phyloP scores from a whole-genome alignment of 2,113 vertebrate species.

The Odontesthes bonariensis region DNA sequence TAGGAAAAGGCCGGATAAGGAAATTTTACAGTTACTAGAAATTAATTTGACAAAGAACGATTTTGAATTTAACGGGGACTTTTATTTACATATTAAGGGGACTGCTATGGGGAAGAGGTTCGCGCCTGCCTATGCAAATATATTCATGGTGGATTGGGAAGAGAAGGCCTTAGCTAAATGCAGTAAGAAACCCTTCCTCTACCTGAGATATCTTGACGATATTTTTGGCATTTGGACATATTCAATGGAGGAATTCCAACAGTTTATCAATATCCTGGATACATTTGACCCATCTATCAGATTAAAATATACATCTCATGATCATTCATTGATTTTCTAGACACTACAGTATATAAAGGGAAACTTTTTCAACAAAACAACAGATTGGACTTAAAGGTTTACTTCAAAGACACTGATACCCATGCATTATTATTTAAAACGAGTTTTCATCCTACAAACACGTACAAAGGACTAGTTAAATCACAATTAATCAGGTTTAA shows the following conservation, averaged over 20 bases:
- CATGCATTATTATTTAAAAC: background rate
- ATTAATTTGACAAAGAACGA: no score
- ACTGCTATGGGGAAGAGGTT: no score
- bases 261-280: background rate
- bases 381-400: background rate
- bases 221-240: background rate
- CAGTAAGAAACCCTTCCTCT: background rate
- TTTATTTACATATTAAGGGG: no score
- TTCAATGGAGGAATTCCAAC: background rate
- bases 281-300: background rate
- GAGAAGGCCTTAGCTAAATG: background rate
- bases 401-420: no score
- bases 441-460: background rate
- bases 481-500: background rate
- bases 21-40: no score
- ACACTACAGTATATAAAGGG: background rate
- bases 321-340: background rate
- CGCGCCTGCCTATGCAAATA: conserved; percentile 31
- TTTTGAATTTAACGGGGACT: no score
- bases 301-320: background rate
- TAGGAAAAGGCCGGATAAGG: no score
- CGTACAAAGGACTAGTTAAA: background rate
- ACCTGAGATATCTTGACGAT: background rate
- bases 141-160: conserved; percentile 29
- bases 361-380: rapidly evolving